These are phyloP conservation scores for Ictalurus punctatus DNA, from an alignment of 2,113 vertebrate species.

Conservation along the genomic window DNA sequence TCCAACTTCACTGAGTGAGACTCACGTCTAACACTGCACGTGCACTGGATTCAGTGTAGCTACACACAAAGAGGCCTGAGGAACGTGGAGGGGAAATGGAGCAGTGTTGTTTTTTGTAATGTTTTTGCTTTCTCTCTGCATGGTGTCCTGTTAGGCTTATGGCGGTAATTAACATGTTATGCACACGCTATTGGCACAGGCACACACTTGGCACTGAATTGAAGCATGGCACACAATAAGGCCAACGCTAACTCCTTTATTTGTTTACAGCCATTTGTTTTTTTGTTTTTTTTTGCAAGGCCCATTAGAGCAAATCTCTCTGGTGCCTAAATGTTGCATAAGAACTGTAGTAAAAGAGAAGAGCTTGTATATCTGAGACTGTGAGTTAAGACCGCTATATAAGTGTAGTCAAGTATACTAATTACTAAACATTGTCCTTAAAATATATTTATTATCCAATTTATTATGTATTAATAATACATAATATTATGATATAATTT, in stretches of 20 bases:
- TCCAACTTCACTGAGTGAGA: conserved; percentile 29
- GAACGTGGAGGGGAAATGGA: neutral
- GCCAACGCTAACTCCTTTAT: neutral
- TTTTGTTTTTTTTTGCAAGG: neutral
- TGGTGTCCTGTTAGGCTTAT: conserved; percentile 40
- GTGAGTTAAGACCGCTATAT: neutral
- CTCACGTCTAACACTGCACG: conserved; percentile 32
- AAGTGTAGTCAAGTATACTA: neutral
- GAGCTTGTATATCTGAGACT: neutral
- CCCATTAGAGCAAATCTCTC: conserved; percentile 42
- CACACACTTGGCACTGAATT: conserved; percentile 42
- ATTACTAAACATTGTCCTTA: neutral
- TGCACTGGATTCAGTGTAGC: conserved; percentile 44
- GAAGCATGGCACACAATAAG: conserved; percentile 35
- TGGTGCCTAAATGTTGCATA: neutral
- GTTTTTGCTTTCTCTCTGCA: conserved; percentile 28
- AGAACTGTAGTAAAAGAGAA: neutral
- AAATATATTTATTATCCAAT: neutral
- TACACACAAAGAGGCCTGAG: conserved; percentile 27
- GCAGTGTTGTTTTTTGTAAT: conserved; percentile 22
- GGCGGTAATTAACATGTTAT: conserved; percentile 52
- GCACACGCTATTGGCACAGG: conserved; percentile 26
- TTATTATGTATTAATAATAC: neutral
- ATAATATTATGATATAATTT: no score
- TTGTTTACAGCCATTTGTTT: conserved; percentile 38